Conservation (phyloP, 2,113 vertebrate species). For the Varanus komodoensis region DNA sequence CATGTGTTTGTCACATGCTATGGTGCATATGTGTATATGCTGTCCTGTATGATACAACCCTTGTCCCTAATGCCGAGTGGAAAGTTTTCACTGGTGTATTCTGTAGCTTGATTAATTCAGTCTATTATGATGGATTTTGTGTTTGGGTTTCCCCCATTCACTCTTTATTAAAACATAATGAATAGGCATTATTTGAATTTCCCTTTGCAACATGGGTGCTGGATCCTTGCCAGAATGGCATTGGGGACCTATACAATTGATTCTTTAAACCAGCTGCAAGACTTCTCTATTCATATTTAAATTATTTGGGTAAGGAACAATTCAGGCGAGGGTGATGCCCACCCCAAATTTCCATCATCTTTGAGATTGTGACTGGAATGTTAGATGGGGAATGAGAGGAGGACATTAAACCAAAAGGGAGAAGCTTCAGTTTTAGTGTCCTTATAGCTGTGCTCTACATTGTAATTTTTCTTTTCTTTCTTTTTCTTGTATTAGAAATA, state of each 20-base stretch:
- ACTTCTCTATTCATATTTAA: slow-evolving; percentile 67
- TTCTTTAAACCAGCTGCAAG: slow-evolving; percentile 68
- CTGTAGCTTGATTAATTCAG: slow-evolving; percentile 57
- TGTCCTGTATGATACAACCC: background rate
- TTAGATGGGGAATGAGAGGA: background rate
- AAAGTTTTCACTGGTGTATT: slow-evolving; percentile 40
- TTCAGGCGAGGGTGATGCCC: slow-evolving; percentile 10
- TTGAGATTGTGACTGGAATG: slow-evolving; percentile 8
- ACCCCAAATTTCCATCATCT: background rate
- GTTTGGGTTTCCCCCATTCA: slow-evolving; percentile 34
- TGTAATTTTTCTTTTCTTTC: background rate
- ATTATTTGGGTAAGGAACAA: slow-evolving; percentile 50
- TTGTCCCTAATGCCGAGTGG: slow-evolving; percentile 39
- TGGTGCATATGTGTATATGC: background rate
- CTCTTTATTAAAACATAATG: slow-evolving; percentile 52
- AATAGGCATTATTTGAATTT: slow-evolving; percentile 66
- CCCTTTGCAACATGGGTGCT: slow-evolving; percentile 42
- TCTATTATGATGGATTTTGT: slow-evolving; percentile 37
- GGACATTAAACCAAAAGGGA: background rate
- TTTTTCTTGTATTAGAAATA: background rate
- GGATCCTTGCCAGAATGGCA: slow-evolving; percentile 43
- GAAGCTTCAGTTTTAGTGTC: background rate
- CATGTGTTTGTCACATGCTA: background rate
- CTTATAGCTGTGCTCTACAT: background rate
- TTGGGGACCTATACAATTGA: slow-evolving; percentile 50